phyloP scores from a whole-genome alignment of 30 jellyfish, hydroid and myxozoan species.

The Mastigias papua region DNA sequence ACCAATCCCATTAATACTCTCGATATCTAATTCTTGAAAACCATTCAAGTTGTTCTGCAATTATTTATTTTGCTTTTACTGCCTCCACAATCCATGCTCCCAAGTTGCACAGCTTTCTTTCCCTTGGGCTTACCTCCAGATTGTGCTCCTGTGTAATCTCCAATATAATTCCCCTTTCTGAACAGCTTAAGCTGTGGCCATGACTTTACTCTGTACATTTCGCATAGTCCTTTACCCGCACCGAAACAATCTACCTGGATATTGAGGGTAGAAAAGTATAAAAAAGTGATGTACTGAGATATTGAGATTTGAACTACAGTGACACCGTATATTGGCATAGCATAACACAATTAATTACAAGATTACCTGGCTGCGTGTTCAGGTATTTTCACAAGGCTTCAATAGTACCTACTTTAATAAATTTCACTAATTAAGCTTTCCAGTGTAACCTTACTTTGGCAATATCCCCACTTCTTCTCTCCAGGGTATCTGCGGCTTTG shows the following conservation, averaged over 20 bases:
- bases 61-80: background rate
- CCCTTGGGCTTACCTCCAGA: constrained; percentile 78
- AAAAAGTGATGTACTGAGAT: too few relatives aligned
- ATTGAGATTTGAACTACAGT: background rate
- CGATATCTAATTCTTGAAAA: too few relatives aligned
- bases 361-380: too few relatives aligned
- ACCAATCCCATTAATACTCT: too few relatives aligned
- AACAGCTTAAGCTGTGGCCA: constrained; percentile 96
- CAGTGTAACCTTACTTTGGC: constrained; percentile 72
- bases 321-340: background rate
- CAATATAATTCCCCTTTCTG: constrained; percentile 86
- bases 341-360: too few relatives aligned
- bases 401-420: background rate
- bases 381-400: background rate
- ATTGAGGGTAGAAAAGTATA: too few relatives aligned
- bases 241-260: constrained; percentile 96
- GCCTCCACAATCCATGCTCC: background rate
- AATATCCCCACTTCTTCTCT: constrained; percentile 79
- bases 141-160: constrained; percentile 94
- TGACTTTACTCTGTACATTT: constrained; percentile 92
- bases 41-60: background rate
- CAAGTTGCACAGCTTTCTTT: background rate
- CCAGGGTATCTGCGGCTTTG: constrained; percentile 90
- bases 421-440: background rate
- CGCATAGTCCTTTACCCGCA: constrained; percentile 94